Conservation (phyloP, 2,888 invertebrate species). For the Didymodactylos carnosus region DNA sequence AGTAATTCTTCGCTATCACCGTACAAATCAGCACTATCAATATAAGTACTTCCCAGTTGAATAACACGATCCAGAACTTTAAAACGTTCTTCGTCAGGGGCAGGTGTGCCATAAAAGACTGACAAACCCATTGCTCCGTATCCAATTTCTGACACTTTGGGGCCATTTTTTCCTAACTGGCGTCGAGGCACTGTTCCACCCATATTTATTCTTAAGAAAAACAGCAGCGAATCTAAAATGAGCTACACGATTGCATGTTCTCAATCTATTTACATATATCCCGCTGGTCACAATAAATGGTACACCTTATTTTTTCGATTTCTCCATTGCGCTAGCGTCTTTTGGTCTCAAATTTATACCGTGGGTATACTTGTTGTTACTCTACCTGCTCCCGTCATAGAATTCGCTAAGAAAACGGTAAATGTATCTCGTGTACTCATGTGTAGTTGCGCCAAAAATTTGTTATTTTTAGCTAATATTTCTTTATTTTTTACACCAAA, state of each 20-base stretch:
- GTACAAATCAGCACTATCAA: not conserved
- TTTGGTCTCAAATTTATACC: not conserved
- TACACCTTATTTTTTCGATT: not conserved
- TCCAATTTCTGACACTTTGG: not conserved
- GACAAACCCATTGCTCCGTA: not conserved
- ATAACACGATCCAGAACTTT: not conserved
- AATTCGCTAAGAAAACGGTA: conserved; percentile 19
- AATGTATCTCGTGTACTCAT: not conserved
- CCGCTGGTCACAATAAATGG: conserved; percentile 27
- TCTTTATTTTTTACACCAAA: not conserved
- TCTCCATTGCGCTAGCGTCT: not conserved
- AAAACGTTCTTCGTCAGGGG: not conserved
- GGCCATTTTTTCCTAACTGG: not conserved
- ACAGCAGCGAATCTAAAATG: no score
- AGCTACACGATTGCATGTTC: no score
- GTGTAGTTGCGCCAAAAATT: not conserved
- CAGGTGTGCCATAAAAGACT: not conserved
- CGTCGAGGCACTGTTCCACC: no score
- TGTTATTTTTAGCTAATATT: no score
- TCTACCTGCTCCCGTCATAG: conserved; percentile 34
- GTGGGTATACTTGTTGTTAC: not conserved
- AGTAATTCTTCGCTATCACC: not conserved
- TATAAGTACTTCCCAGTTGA: not conserved
- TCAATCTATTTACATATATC: not conserved
- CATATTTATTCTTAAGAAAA: no score